A percentile compares a stretch with the other conserved stretches of the same genome.
Conservation (phyloP, 1,140 invertebrate species). For the Monomorium pharaonis region DNA sequence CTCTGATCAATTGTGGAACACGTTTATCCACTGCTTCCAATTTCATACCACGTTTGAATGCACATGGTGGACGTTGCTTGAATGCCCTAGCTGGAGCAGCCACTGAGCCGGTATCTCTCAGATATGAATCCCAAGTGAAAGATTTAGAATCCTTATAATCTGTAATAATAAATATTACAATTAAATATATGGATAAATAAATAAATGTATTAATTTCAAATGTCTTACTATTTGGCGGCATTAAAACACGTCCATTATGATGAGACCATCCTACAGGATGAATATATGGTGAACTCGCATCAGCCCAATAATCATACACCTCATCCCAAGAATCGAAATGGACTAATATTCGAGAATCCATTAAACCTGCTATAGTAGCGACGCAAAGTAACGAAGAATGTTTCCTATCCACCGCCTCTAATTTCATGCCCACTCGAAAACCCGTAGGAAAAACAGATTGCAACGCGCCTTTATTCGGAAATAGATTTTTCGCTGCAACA, state of each 20-base stretch:
- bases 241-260: slow-evolving; percentile 91
- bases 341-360: slow-evolving; percentile 94
- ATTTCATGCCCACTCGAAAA: slow-evolving; percentile 95
- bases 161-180: slow-evolving; percentile 85
- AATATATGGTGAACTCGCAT: slow-evolving; percentile 95
- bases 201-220: slow-evolving; percentile 75
- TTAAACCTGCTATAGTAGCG: slow-evolving; percentile 93
- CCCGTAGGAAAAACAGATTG: slow-evolving; percentile 90
- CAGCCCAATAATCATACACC: slow-evolving; percentile 97
- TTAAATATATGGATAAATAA: slow-evolving; percentile 95
- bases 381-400: slow-evolving; percentile 94
- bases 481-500: slow-evolving; percentile 92
- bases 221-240: slow-evolving; percentile 93
- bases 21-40: slow-evolving; percentile 96
- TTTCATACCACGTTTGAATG: slow-evolving; percentile 95
- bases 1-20: slow-evolving; percentile 93
- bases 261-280: slow-evolving; percentile 97
- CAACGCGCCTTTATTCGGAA: slow-evolving; percentile 88
- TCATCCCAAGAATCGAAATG: slow-evolving; percentile 98
- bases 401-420: slow-evolving; percentile 97
- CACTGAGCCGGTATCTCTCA: slow-evolving; percentile 90
- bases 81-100: slow-evolving; percentile 94
- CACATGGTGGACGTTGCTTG: slow-evolving; percentile 90
- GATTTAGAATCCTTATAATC: slow-evolving; percentile 89
- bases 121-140: slow-evolving; percentile 95